A percentile compares a stretch with the other conserved stretches of the same genome.
Conservation (phyloP, 2,797 vertebrate species). For the Myotis myotis region DNA sequence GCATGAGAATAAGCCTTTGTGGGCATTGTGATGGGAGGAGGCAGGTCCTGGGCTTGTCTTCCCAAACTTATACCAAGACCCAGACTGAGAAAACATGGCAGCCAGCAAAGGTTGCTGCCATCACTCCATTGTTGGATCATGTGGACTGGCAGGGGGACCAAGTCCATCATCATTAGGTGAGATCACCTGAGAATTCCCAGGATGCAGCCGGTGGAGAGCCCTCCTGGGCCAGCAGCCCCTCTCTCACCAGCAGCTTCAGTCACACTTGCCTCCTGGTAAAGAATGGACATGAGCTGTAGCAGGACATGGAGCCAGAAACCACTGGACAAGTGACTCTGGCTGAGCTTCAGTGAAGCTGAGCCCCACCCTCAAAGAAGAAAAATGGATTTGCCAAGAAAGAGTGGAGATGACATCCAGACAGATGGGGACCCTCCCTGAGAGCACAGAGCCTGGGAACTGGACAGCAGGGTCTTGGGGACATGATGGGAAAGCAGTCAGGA, state of each 20-base stretch:
- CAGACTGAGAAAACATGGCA: background rate
- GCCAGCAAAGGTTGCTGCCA: background rate
- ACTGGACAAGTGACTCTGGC: background rate
- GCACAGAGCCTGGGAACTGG: background rate
- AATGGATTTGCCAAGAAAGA: background rate
- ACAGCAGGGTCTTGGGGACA: background rate
- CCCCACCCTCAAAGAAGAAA: background rate
- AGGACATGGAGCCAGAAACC: background rate
- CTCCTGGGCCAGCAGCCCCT: background rate
- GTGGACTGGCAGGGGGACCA: too few species aligned
- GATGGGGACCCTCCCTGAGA: too few species aligned
- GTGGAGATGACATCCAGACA: background rate
- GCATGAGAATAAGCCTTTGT: background rate
- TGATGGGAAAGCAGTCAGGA: background rate
- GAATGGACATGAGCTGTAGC: background rate
- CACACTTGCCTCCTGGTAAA: background rate
- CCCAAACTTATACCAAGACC: background rate
- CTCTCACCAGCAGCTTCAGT: background rate
- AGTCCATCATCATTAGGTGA: background rate
- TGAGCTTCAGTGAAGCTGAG: background rate
- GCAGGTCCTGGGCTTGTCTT: background rate
- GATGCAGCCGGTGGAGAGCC: rapidly evolving
- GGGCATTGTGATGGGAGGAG: background rate
- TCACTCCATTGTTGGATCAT: background rate
- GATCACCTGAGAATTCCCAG: background rate